Evolutionary conservation across 2,888 invertebrate species (phyloP), one percentile per base, ranked within the genome.

Genomic region (Agonopterix subpropinquella): DNA sequence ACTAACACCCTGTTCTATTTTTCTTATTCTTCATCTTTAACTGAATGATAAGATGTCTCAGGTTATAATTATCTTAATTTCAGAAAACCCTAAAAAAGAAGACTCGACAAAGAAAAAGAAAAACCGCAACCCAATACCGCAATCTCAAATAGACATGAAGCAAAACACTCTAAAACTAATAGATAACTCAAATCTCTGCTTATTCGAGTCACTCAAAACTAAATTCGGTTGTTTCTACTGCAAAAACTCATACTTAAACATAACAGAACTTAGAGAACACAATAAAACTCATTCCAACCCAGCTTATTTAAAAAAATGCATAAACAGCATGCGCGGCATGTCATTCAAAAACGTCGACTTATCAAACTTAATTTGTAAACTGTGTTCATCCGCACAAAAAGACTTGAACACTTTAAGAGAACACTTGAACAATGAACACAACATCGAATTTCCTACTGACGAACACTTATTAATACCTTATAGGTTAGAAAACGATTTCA

Each of bases 171-270:
- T 75, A 0, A 74, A 73, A 49, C 61, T 82, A 0, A 53, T 78
- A 9, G 53, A 65, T 11, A 70, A 80, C 45, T 80, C 81, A 0
- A 80, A 80, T 47, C 51, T 80, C 11, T 77, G 75, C 43, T 53
- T 77, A 0, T 80, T 80, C 54, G 68, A 62, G 4, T 77, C 77
- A 0, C 50, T 70, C 2, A 68, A 66, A 42, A 72, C 67, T 0
- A 76, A 72, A 56, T 77, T 66, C 53, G 61, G 66, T 0, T 82
- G 81, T 41, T 68, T 65, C 48, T 61, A 59, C 11, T 82, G 82
- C 55, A 59, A 57, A 37, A 57, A 64, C 2, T 50, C 57, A 0
- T 80, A 64, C 43, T 50, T 67, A 4, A 59, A 66, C 1, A 70
- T 78, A 13, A 45, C 49, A 2, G 61, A 68, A 1, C 35, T 80